Evolutionary conservation across 2,113 vertebrate genomes (phyloP), one percentile per base, ranked within the genome.

Genomic region (Thinocorus orbignyianus): DNA sequence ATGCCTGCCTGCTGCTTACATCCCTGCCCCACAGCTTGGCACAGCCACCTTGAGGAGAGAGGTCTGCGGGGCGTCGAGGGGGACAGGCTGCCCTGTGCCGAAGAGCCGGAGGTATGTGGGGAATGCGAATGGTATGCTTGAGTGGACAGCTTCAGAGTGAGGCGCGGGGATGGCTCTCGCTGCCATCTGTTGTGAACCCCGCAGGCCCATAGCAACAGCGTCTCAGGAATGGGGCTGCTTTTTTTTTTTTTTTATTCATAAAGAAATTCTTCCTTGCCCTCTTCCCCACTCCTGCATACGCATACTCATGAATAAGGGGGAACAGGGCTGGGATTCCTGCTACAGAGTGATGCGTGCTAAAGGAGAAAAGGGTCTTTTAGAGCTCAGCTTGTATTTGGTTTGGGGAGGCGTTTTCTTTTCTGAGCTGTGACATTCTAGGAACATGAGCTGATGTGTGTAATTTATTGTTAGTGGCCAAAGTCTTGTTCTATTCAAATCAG

Each of bases 61-160:
- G 82, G 83, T 72, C 54, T 46, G 22, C 3, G 28, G 84, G 89
- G 85, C 33, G 72, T 95, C 73, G 69, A 90, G 95, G 92, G 81
- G 92, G 51, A 88, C 89, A 8, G 42, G 83, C 95, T 42, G 72
- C 84, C 91, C 95, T 24, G 60, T 30, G 51, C 77, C 20, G 73
- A 64, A 92, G 89, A 72, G 86, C 81, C 17, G 5, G 73, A 97
- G 97, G 98, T 93, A 98, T 99, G 96, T 17, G 89, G 97, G 97
- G 98, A 99, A 99, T 98, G 98, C 91, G 90, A 95, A 91, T 95
- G 97, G 98, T 71, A 98, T 98, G 98, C 98, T 98, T 97, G 97
- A 98, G 97, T 96, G 97, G 95, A 98, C 96, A 95, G 97, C 98
- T 98, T 98, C 97, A 97, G 97, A 98, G 98, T 93, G 7, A 41